Conservation (phyloP, 2,888 invertebrate genomes). For the Troides oblongomaculatus region DNA sequence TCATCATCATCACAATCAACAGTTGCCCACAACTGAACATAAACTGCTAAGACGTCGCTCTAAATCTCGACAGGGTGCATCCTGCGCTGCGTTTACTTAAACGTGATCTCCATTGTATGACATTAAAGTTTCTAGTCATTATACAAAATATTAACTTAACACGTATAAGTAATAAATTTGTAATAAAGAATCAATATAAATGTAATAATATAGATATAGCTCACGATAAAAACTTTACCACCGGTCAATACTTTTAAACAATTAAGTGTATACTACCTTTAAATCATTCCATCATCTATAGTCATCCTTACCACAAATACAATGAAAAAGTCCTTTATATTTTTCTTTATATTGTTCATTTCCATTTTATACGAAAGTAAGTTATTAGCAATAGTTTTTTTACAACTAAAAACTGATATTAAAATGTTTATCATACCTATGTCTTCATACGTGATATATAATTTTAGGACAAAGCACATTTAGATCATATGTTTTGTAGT, state of each 20-base stretch:
- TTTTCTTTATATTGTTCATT: neutral
- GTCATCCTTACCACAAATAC: neutral
- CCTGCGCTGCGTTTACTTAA: no score
- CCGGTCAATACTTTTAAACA: neutral
- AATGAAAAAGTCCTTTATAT: neutral
- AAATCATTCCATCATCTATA: no score
- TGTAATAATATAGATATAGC: neutral
- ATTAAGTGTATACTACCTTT: neutral
- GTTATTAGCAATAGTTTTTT: neutral
- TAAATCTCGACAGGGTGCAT: no score
- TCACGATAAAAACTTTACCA: conserved; percentile 4
- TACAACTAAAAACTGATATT: neutral
- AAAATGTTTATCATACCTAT: neutral
- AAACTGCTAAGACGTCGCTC: no score
- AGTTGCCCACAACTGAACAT: no score
- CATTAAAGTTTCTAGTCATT: no score
- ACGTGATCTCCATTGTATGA: no score
- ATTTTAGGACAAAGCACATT: no score
- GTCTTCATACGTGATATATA: no score
- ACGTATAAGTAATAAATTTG: conserved; percentile 10
- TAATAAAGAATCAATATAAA: neutral
- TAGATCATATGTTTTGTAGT: no score
- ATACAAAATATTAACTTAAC: neutral
- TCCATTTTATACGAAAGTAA: neutral
- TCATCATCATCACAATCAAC: no score